Evolutionary conservation across 2,888 invertebrate species (phyloP), one percentile per base, ranked within the genome.

Genomic region (Cataglyphis albicans): DNA sequence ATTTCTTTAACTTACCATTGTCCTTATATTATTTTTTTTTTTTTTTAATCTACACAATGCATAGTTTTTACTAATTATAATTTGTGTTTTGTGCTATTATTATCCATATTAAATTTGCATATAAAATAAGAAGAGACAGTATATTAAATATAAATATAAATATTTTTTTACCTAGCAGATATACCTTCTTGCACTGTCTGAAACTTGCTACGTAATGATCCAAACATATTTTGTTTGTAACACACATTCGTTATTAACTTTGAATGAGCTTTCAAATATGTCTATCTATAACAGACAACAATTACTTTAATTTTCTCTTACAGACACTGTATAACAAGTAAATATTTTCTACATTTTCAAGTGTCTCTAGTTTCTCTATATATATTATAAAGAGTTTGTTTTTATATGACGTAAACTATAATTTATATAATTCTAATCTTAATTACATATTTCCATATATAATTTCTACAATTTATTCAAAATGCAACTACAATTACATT

Each of bases 141-240:
- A 55, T 63, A 32, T 3, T 29, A 29, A 29, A 29, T 29, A 29
- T 6, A 57, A 44, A 68, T 12, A 15, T 44, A 32, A 9, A 44
- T 32, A 67, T 2, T 29, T 5, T 41, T 76, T 87, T 92, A 94
- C 94, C 94, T 94, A 52, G 94, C 94, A 9, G 94, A 94, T 89
- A 94, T 93, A 48, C 94, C 94, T 84, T 94, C 94, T 88, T 94
- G 94, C 29, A 94, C 93, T 6, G 93, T 94, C 82, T 94, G 94
- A 83, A 94, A 93, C 83, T 94, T 94, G 84, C 92, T 93, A 75
- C 92, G 92, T 64, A 94, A 86, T 63, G 90, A 91, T 44, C 93
- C 94, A 91, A 94, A 94, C 94, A 94, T 94, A 63, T 82, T 86
- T 73, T n/a, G 12, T 12, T n/a, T 0, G 3, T n/a, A 9, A 25